A percentile compares a stretch with the other conserved stretches of the same genome.
phyloP scores from a whole-genome alignment of 2,888 invertebrate genomes.

The Hetaerina titia region DNA sequence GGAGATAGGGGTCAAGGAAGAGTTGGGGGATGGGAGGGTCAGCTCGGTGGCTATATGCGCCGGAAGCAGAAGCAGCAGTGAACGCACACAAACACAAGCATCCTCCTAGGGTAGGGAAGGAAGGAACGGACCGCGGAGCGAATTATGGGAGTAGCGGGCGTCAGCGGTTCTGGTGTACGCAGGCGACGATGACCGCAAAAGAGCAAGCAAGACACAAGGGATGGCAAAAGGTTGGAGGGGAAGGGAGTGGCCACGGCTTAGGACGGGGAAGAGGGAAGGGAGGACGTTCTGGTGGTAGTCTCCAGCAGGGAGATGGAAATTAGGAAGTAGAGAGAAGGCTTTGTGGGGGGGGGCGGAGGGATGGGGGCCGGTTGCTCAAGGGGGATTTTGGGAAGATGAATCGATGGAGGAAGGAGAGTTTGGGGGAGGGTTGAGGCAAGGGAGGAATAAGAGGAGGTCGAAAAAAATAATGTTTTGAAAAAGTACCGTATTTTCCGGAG shows the following conservation, averaged over 20 bases:
- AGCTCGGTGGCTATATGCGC: conserved; percentile 3
- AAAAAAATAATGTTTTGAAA: conserved; percentile 19
- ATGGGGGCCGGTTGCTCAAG: not conserved
- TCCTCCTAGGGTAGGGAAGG: not conserved
- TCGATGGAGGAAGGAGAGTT: conserved; percentile 43
- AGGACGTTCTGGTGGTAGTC: not conserved
- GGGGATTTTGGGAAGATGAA: conserved; percentile 51
- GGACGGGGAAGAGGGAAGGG: not conserved
- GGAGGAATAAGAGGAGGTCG: not conserved
- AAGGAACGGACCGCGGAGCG: conserved; percentile 42
- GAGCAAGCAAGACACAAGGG: conserved; percentile 59
- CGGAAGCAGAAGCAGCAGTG: conserved; percentile 21
- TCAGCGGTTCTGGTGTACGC: conserved; percentile 52
- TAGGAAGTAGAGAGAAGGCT: not conserved
- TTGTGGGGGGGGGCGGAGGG: not conserved
- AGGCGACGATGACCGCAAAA: conserved; percentile 61
- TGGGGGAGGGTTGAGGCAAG: not conserved
- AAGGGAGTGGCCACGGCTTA: not conserved
- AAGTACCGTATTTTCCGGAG: conserved; percentile 39
- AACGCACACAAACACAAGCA: not conserved
- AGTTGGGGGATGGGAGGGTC: not conserved
- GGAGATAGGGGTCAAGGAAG: not conserved
- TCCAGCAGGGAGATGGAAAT: conserved; percentile 47
- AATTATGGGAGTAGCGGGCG: conserved; percentile 66
- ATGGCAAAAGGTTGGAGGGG: not conserved